Evolutionary conservation across 2,797 vertebrate genomes (phyloP).

Genomic region (Artibeus lituratus): DNA sequence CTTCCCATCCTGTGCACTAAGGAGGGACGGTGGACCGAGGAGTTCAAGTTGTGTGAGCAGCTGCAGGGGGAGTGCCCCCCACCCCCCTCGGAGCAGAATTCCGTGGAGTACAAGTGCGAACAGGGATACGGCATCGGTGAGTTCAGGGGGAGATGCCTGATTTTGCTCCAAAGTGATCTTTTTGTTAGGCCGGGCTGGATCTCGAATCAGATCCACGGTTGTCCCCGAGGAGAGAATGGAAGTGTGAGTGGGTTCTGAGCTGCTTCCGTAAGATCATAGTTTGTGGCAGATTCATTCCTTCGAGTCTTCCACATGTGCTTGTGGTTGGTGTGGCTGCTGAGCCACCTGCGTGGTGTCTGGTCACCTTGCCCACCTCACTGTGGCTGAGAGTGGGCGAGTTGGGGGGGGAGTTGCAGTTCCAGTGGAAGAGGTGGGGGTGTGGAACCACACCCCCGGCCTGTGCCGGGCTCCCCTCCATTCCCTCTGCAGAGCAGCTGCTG

Average conservation of each 20-base stretch:
- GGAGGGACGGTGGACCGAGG: conserved; percentile 91
- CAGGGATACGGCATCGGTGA: conserved; percentile 90
- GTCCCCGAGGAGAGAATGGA: neutral
- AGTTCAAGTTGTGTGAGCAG: conserved; percentile 90
- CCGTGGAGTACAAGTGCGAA: conserved; percentile 93
- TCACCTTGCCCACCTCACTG: neutral
- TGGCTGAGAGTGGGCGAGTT: neutral
- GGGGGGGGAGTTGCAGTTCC: neutral
- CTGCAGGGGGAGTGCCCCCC: conserved; percentile 87
- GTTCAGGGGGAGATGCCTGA: conserved; percentile 41
- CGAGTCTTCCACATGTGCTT: neutral
- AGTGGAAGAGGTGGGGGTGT: neutral
- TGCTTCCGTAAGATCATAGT: conserved; percentile 5
- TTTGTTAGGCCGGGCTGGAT: neutral
- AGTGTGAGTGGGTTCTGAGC: neutral
- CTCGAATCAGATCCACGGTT: neutral
- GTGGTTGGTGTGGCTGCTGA: neutral
- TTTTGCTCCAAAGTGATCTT: neutral
- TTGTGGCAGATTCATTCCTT: neutral
- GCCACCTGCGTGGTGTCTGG: neutral
- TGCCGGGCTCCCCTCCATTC: neutral
- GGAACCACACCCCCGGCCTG: neutral
- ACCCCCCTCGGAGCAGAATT: conserved; percentile 83
- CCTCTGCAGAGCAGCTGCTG: neutral
- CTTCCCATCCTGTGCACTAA: conserved; percentile 90